Evolutionary conservation across 2,888 invertebrate species (phyloP), one percentile per base, ranked within the genome.

Genomic region (Rhamnusium bicolor): DNA sequence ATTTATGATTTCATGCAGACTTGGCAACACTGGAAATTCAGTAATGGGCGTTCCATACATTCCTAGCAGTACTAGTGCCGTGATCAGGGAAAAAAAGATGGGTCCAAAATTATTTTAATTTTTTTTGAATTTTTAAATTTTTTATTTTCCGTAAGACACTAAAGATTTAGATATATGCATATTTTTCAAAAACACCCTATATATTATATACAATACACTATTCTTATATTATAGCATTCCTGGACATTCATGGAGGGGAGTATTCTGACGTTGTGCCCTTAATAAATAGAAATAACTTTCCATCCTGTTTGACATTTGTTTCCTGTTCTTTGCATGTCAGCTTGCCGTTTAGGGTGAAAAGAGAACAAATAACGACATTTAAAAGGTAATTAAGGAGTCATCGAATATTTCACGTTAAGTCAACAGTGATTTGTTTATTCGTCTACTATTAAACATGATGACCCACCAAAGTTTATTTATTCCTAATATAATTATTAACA

Each of bases 321-420:
- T 58, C 21, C 58, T 29, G 29, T 27, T 29, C 16, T 58, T 58
- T 58, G 58, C 58, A 58, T 58, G 58, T 18, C 29, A 58, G 27
- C 24, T 21, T 58, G 29, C 21, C 16, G 29, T 27, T 58, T 40
- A 40, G 18, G 27, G 58, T 24, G 58, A 18, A 58, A 14, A 58
- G 58, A 29, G 18, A 32, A 32, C 58, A 29, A n/a, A 29, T 40
- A 58, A 58, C 58, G 32, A 58, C 29, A 58, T 32, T 58, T 58
- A 58, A 58, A 58, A 58, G 29, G 58, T 58, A 58, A 58, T 58
- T 58, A 58, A 58, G 29, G 27, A 29, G 58, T 58, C 29, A 58
- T 58, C 58, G 58, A 58, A 14, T 58, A 32, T 58, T 27, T 29
- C 29, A 58, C 14, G 27, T 29, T n/a, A 58, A 18, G 14, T 18